These are phyloP conservation scores for Protonibea diacanthus DNA, from an alignment of 2,797 vertebrate species.

Conservation along the genomic window DNA sequence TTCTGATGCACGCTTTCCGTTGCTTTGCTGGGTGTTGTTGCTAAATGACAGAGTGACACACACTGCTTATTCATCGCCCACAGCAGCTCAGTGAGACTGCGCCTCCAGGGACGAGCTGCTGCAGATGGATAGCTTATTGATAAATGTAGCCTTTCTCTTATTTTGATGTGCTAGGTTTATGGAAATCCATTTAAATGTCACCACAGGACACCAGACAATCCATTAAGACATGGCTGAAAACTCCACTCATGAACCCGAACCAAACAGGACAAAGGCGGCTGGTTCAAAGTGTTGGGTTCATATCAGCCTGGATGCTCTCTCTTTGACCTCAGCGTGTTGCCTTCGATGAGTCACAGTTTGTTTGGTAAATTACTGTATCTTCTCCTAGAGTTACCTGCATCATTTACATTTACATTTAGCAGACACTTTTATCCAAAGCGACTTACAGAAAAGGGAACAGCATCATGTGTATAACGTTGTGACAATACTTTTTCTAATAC, in stretches of 20 bases:
- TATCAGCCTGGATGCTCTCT: not conserved
- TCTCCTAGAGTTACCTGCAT: not conserved
- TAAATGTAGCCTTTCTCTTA: constrained; percentile 46
- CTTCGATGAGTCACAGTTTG: constrained; percentile 2
- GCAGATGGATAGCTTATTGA: constrained; percentile 61
- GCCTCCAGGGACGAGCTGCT: constrained; percentile 32
- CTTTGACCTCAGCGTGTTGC: not conserved
- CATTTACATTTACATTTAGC: no score
- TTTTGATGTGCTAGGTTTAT: constrained; percentile 56
- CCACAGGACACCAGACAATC: constrained; percentile 43
- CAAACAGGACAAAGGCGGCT: not conserved
- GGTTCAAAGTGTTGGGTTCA: constrained; percentile 14
- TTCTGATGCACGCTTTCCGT: constrained; percentile 15
- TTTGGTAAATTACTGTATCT: constrained; percentile 5
- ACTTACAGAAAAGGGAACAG: no score
- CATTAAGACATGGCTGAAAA: constrained; percentile 37
- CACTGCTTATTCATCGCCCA: constrained; percentile 36
- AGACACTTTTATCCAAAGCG: no score
- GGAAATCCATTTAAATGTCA: constrained; percentile 64
- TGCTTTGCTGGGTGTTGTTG: constrained; percentile 19
- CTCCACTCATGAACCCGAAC: not conserved
- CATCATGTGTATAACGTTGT: no score
- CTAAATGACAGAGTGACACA: constrained; percentile 35
- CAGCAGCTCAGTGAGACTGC: constrained; percentile 36
- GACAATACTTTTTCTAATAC: no score